phyloP scores from a whole-genome alignment of 2,888 invertebrate species.

The Silvanus unidentatus region DNA sequence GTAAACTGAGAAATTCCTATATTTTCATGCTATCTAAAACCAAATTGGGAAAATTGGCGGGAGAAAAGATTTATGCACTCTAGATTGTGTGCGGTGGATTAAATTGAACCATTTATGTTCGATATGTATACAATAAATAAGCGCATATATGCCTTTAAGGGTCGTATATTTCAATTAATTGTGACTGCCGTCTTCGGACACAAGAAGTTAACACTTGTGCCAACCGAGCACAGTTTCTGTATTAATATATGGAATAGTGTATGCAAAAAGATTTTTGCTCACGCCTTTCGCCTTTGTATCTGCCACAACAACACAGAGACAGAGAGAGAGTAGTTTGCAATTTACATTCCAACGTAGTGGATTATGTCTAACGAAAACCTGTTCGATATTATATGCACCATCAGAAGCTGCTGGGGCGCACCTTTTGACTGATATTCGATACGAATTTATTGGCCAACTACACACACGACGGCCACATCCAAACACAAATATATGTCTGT shows the following conservation, averaged over 20 bases:
- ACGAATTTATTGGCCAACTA: slow-evolving; percentile 1
- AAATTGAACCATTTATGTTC: not conserved
- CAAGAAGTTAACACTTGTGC: slow-evolving; percentile 19
- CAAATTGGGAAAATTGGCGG: too few species aligned
- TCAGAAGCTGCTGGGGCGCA: slow-evolving; percentile 2
- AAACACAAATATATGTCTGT: not conserved
- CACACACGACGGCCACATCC: not conserved
- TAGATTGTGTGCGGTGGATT: not conserved
- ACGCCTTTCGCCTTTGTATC: slow-evolving; percentile 4
- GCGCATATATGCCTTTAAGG: slow-evolving; percentile 3
- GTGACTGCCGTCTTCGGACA: too few species aligned
- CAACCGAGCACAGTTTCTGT: too few species aligned
- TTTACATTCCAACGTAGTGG: slow-evolving; percentile 25
- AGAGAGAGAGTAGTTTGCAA: slow-evolving; percentile 21
- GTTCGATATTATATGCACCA: slow-evolving; percentile 14
- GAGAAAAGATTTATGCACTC: not conserved
- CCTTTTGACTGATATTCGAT: slow-evolving; percentile 7
- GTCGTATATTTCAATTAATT: slow-evolving; percentile 27
- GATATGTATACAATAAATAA: not conserved
- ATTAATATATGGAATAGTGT: too few species aligned
- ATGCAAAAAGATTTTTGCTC: too few species aligned
- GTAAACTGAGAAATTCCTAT: too few species aligned
- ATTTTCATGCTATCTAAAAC: too few species aligned
- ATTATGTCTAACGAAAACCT: slow-evolving; percentile 23
- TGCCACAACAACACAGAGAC: too few species aligned